Conservation (phyloP, 35 echinoderm and acorn worm species). For the Diadema setosum region DNA sequence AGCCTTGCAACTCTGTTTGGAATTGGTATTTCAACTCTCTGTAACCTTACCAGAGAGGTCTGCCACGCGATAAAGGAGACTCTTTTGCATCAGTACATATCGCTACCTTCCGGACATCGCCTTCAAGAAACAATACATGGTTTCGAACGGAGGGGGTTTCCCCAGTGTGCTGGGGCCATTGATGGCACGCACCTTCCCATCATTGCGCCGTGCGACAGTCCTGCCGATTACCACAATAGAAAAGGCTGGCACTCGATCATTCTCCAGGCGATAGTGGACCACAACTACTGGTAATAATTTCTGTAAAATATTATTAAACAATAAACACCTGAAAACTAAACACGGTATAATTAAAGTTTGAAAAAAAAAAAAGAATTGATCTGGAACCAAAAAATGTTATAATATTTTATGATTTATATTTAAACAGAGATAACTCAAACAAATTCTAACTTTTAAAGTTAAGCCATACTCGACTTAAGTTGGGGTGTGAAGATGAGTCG, state of each 20-base stretch:
- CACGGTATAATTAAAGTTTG: neutral
- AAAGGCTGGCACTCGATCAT: constrained; percentile 52
- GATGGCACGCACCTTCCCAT: constrained; percentile 58
- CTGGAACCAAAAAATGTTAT: neutral
- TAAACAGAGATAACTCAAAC: neutral
- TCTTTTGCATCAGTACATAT: constrained; percentile 9
- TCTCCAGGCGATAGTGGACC: constrained; percentile 47
- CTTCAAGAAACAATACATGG: neutral
- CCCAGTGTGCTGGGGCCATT: constrained; percentile 51
- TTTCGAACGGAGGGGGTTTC: constrained; percentile 43
- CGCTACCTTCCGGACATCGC: neutral
- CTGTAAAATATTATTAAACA: neutral
- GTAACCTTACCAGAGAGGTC: constrained; percentile 22
- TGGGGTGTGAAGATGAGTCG: too few relatives aligned
- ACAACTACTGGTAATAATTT: constrained; percentile 2
- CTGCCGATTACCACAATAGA: constrained; percentile 45
- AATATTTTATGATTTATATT: neutral
- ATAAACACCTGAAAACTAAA: neutral
- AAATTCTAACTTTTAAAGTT: neutral
- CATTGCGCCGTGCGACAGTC: neutral
- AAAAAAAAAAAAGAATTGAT: neutral
- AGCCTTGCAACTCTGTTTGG: constrained; percentile 50
- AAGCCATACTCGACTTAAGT: too few relatives aligned
- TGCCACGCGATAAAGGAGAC: neutral
- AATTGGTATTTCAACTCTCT: constrained; percentile 47